A percentile compares a stretch with the other conserved stretches of the same genome.
Conservation (phyloP, 2,888 invertebrate species). For the Steinernema hermaphroditum region DNA sequence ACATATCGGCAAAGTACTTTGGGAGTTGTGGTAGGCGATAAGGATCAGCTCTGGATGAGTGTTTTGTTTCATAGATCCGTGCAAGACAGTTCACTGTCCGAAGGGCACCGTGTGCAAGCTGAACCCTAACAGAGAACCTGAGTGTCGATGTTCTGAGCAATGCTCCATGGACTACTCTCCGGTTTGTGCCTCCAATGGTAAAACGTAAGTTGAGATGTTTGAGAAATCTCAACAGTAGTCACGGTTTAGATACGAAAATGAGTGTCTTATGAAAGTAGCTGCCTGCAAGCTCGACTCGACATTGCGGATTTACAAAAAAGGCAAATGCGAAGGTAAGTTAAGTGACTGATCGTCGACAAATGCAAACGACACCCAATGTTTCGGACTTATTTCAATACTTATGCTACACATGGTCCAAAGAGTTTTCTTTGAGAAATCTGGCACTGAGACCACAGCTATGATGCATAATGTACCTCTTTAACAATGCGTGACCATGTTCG, state of each 20-base stretch:
- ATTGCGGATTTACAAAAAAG: slow-evolving; percentile 78
- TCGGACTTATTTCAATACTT: too few relatives aligned
- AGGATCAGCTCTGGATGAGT: slow-evolving; percentile 72
- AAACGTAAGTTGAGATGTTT: slow-evolving; percentile 67
- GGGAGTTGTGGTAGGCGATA: slow-evolving; percentile 69
- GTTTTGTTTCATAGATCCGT: slow-evolving; percentile 74
- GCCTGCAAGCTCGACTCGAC: slow-evolving; percentile 76
- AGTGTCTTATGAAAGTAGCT: slow-evolving; percentile 79
- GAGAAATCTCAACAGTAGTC: not conserved
- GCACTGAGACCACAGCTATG: too few relatives aligned
- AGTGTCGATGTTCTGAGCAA: slow-evolving; percentile 79
- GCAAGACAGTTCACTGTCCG: slow-evolving; percentile 78
- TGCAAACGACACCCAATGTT: too few relatives aligned
- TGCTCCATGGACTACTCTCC: slow-evolving; percentile 79
- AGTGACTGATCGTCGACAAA: not conserved
- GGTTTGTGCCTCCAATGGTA: slow-evolving; percentile 72
- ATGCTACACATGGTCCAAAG: too few relatives aligned
- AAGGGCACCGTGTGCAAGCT: slow-evolving; percentile 81
- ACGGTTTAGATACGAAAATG: slow-evolving; percentile 72
- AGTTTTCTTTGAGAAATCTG: too few relatives aligned
- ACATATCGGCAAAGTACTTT: slow-evolving; percentile 69
- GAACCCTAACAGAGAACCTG: slow-evolving; percentile 80
- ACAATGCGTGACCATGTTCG: too few relatives aligned
- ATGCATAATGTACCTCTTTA: too few relatives aligned
- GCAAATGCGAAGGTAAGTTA: slow-evolving; percentile 77